Evolutionary conservation across 2,797 vertebrate species (phyloP).

Genomic region (Phaenicophaeus curvirostris): DNA sequence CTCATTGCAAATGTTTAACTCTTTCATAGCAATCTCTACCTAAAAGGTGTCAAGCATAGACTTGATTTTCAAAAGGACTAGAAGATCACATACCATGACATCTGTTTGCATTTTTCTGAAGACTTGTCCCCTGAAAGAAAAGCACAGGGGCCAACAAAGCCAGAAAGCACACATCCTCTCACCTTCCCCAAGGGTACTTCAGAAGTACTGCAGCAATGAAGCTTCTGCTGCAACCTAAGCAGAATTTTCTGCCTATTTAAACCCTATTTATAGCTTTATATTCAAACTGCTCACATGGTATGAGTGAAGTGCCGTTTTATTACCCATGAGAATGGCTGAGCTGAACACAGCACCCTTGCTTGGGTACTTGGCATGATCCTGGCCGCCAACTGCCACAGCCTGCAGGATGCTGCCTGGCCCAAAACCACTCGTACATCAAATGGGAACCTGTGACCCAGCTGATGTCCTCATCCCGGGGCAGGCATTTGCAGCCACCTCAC

Average conservation of each 20-base stretch:
- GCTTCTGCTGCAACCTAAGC: not conserved
- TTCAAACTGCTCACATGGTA: not conserved
- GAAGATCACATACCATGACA: not conserved
- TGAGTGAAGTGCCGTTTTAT: not conserved
- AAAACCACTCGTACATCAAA: fast-evolving
- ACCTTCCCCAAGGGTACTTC: not conserved
- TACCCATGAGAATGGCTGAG: not conserved
- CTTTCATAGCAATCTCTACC: not conserved
- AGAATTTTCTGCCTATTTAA: not conserved
- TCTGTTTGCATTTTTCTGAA: not conserved
- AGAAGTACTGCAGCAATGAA: not conserved
- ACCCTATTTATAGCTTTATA: not conserved
- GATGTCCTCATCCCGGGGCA: not conserved
- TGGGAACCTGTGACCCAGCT: not conserved
- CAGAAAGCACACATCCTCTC: not conserved
- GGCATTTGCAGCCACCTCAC: fast-evolving
- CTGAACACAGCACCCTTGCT: not conserved
- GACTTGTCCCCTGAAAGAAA: not conserved
- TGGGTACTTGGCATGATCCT: fast-evolving
- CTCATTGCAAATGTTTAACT: not conserved
- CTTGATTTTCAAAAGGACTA: not conserved
- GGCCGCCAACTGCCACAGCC: fast-evolving
- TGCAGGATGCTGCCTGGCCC: not conserved
- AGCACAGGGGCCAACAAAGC: not conserved
- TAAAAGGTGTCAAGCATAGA: not conserved